A percentile compares a stretch with the other conserved stretches of the same genome.
phyloP scores from a whole-genome alignment of 2,797 vertebrate species.

The Megalops cyprinoides region DNA sequence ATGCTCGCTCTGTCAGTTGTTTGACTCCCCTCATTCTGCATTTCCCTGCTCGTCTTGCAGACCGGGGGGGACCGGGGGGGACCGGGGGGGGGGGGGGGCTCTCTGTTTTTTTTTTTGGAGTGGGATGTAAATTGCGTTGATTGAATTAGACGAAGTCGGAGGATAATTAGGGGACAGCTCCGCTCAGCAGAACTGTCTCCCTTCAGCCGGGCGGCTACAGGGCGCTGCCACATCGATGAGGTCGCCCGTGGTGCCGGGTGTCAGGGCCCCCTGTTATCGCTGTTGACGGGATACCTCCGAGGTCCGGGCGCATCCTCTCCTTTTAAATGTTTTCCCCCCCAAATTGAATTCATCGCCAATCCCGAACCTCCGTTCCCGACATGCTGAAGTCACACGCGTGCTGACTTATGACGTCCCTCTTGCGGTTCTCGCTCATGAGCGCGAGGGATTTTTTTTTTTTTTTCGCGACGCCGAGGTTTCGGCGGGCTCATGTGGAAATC shows the following conservation, averaged over 20 bases:
- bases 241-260: constrained; percentile 66
- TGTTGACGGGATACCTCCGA: constrained; percentile 73
- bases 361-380: constrained; percentile 64
- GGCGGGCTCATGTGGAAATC: not conserved
- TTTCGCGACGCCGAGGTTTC: too few relatives aligned
- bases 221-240: constrained; percentile 78
- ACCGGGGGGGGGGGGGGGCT: constrained; percentile 70
- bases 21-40: constrained; percentile 73
- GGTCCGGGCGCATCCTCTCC: constrained; percentile 64
- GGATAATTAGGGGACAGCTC: constrained; percentile 80
- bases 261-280: constrained; percentile 70
- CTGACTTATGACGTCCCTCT: constrained; percentile 64
- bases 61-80: constrained; percentile 65
- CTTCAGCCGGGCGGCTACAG: constrained; percentile 77
- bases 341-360: constrained; percentile 73
- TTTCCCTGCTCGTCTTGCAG: too few relatives aligned
- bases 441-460: too few relatives aligned
- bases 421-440: not conserved
- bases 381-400: constrained; percentile 51
- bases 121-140: constrained; percentile 79
- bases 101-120: constrained; percentile 60
- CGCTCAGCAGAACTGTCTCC: constrained; percentile 78
- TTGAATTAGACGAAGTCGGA: constrained; percentile 82
- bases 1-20: constrained; percentile 73
- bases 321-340: constrained; percentile 77